Percentiles rank a stretch among this genome's conserved stretches.
These are phyloP conservation scores for Armadillidium nasatum DNA, from an alignment of 1,140 invertebrate genomes.

Conservation along the genomic window DNA sequence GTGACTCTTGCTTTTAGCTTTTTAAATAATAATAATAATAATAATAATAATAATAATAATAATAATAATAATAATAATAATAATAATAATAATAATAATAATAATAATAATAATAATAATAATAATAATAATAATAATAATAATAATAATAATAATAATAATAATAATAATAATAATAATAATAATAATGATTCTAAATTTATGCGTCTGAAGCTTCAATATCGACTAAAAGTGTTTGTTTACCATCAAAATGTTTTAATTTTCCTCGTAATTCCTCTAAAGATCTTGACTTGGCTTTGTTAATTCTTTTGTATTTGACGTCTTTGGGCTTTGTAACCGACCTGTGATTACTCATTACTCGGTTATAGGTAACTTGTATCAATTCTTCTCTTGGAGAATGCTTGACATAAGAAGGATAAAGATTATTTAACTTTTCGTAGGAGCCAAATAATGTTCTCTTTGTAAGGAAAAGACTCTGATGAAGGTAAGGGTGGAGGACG, in stretches of 20 bases:
- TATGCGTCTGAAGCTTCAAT: conserved; percentile 23
- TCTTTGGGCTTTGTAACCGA: conserved; percentile 85
- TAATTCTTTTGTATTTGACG: conserved; percentile 83
- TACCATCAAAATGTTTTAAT: conserved; percentile 48
- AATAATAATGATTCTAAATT: background rate
- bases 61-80: no score
- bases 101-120: no score
- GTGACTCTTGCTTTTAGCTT: no score
- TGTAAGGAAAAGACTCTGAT: conserved; percentile 29
- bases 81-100: no score
- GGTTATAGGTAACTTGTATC: conserved; percentile 61
- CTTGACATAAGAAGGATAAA: background rate
- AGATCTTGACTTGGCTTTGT: conserved; percentile 82
- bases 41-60: no score
- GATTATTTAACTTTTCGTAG: conserved; percentile 35
- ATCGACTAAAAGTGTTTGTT: conserved; percentile 11
- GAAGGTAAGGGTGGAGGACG: background rate
- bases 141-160: no score
- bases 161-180: no score
- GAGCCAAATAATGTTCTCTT: conserved; percentile 34
- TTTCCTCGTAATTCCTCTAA: conserved; percentile 74
- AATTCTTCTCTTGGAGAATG: conserved; percentile 32
- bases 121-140: no score
- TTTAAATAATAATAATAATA: no score
- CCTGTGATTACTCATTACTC: conserved; percentile 82